Evolutionary conservation across 2,113 vertebrate genomes (phyloP), one percentile per base, ranked within the genome.

Genomic region (Rhinopomastus cyanomelas): DNA sequence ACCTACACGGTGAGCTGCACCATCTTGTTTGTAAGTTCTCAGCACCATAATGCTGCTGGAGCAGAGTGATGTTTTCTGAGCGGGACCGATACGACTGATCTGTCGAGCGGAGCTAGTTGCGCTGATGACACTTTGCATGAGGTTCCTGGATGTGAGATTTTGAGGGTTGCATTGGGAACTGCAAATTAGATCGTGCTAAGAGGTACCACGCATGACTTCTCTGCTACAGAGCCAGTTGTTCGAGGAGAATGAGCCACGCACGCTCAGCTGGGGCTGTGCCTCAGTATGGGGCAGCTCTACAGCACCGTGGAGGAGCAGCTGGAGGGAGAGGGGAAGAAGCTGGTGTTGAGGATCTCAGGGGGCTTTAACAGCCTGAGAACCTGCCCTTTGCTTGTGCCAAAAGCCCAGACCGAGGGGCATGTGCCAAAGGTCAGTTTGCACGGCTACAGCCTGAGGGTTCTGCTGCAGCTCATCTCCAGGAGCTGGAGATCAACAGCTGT

Each of bases 311-410:
- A 39, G 42, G 22, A 81, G 59, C 80, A 51, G 72, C 37, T 74
- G 77, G 15, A 82, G 30, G 25, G 27, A 82, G 56, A 30, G 23
- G 30, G 42, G 64, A 49, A 52, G 30, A 13, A 59, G 36, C 18
- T 0, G 4, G 27, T 32, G 22, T 6, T 8, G 0, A 0, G 0
- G 34, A 36, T 36, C 80, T 60, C 29, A 6, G 26, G 8, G 46
- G 69, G 27, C 30, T 78, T 88, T 34, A n/a, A 32, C 2, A 5
- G 68, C 36, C 37, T 55, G 44, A 64, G 66, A 29, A 55, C 51
- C 81, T 65, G 76, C 20, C 16, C 2, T 39, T 39, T 20, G 29
- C 65, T 66, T 25, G 7, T 52, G 53, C 0, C 1, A n/a, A 29
- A 61, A 84, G 42, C 17, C 27, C 8, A 18, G 53, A 72, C 42